phyloP scores from a whole-genome alignment of 1,140 invertebrate species.

The Spodoptera frugiperda region DNA sequence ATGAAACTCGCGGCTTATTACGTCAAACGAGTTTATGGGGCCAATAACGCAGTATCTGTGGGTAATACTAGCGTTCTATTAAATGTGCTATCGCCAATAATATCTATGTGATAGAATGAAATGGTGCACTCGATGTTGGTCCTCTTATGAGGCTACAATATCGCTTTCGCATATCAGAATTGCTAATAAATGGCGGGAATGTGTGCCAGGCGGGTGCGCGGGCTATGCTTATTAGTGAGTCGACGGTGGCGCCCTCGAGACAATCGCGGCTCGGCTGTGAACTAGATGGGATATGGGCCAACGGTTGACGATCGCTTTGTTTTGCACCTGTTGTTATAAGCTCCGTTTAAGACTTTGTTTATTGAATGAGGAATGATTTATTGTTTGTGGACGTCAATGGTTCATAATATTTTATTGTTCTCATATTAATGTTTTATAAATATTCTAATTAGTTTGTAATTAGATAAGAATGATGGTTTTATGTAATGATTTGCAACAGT shows the following conservation, averaged over 20 bases:
- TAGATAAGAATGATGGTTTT: no score
- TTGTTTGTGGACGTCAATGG: neutral
- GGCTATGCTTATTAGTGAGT: conserved; percentile 61
- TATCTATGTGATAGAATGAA: conserved; percentile 78
- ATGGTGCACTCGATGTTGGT: conserved; percentile 63
- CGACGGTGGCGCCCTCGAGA: conserved; percentile 67
- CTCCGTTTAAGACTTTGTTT: conserved; percentile 21
- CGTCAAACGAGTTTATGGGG: conserved; percentile 77
- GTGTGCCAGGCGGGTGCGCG: conserved; percentile 68
- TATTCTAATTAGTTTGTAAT: neutral
- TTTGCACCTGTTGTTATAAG: conserved; percentile 20
- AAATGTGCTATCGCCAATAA: conserved; percentile 69
- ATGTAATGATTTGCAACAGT: no score
- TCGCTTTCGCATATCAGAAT: conserved; percentile 81
- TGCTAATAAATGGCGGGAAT: conserved; percentile 79
- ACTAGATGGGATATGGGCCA: conserved; percentile 37
- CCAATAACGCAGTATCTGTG: conserved; percentile 73
- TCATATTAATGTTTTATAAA: neutral
- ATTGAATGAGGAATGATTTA: conserved; percentile 21
- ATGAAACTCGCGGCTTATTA: conserved; percentile 77
- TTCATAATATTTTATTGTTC: conserved; percentile 11
- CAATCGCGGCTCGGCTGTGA: conserved; percentile 57
- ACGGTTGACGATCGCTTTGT: conserved; percentile 43
- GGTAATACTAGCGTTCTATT: conserved; percentile 78
- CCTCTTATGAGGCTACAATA: conserved; percentile 77